Evolutionary conservation across 2,888 invertebrate genomes (phyloP).

Genomic region (Cecidostiba fungosa): DNA sequence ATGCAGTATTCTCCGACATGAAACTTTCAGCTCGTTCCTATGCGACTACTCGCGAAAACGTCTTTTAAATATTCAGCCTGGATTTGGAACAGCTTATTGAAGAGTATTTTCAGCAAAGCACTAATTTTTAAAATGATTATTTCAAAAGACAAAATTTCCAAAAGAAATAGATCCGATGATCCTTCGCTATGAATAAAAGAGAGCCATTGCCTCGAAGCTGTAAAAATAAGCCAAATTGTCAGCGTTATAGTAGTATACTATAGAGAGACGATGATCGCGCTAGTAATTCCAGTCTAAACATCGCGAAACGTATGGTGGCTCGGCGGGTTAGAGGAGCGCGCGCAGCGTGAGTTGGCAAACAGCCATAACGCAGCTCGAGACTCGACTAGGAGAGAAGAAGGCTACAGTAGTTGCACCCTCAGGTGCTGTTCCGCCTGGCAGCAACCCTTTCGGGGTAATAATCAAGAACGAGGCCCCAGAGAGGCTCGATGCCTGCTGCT

Average conservation of each 20-base stretch:
- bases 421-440: constrained; percentile 76
- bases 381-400: constrained; percentile 47
- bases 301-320: constrained; percentile 36
- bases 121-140: too few species aligned
- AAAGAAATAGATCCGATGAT: too few species aligned
- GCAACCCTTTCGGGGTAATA: constrained; percentile 79
- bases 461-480: constrained; percentile 78
- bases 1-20: background rate
- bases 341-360: constrained; percentile 67
- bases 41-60: background rate
- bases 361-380: constrained; percentile 68
- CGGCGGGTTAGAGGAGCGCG: background rate
- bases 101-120: background rate
- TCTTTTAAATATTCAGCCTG: background rate
- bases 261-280: constrained; percentile 28
- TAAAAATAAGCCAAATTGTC: background rate
- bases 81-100: background rate
- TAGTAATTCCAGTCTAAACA: constrained; percentile 62
- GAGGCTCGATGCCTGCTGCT: constrained; percentile 67
- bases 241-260: background rate
- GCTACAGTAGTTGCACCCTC: constrained; percentile 74
- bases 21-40: background rate
- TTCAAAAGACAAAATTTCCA: too few species aligned
- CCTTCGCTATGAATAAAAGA: too few species aligned
- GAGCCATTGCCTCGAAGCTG: background rate